A percentile compares a stretch with the other conserved stretches of the same genome.
Evolutionary conservation across 92 coral and sea anemone genomes (phyloP).

Genomic region (Metridium senile): DNA sequence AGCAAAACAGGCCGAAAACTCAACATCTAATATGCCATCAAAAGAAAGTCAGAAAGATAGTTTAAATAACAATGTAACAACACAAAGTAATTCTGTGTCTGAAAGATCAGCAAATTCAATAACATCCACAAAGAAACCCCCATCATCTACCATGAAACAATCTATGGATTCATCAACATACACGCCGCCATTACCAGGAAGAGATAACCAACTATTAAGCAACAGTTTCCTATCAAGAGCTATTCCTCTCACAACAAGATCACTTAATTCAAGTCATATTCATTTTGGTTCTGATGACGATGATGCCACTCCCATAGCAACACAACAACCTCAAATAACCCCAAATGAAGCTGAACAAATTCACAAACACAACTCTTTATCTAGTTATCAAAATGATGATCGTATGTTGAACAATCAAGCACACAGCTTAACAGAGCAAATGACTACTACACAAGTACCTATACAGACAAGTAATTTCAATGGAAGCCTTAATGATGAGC

Average conservation of each 20-base stretch:
- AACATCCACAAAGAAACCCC: not conserved
- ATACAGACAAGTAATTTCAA: not conserved
- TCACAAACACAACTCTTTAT: no score
- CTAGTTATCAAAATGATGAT: not conserved
- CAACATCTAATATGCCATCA: not conserved
- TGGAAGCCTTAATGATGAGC: not conserved
- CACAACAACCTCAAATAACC: no score
- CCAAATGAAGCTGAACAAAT: no score
- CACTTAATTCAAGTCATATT: not conserved
- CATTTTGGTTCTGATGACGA: conserved; percentile 9
- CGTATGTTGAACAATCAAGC: not conserved
- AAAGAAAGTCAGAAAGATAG: not conserved
- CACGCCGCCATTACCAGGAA: not conserved
- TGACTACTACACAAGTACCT: not conserved
- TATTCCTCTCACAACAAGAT: not conserved
- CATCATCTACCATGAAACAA: not conserved
- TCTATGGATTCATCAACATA: no score
- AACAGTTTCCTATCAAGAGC: not conserved
- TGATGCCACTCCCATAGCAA: not conserved
- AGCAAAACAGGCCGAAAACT: not conserved
- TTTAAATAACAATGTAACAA: not conserved
- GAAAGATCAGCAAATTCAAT: not conserved
- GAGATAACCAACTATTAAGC: not conserved
- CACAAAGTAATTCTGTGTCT: no score
- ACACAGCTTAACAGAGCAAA: not conserved